These are phyloP conservation scores for Trissolcus basalis DNA, from an alignment of 1,140 invertebrate genomes.

Conservation along the genomic window DNA sequence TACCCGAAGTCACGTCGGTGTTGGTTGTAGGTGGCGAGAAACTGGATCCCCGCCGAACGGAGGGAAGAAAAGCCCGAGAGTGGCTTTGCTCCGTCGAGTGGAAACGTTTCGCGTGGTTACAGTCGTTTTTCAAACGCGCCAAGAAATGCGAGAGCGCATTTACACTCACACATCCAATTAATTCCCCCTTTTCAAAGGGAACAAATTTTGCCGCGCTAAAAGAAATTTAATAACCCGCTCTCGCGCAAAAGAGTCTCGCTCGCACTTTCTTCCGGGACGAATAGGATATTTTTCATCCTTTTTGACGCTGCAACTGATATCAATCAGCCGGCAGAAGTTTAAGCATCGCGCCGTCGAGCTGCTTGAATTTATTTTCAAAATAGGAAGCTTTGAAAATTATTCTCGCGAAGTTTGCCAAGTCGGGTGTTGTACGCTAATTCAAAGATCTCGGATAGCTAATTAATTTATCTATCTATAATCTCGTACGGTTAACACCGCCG, in stretches of 20 bases:
- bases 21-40: constrained; percentile 63
- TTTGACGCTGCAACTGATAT: no score
- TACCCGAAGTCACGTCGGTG: constrained; percentile 64
- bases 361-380: no score
- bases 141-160: constrained; percentile 40
- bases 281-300: no score
- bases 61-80: constrained; percentile 60
- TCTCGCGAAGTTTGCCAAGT: constrained; percentile 15
- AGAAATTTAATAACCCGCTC: background rate
- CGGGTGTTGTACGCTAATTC: constrained; percentile 21
- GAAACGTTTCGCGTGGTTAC: constrained; percentile 57
- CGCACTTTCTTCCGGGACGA: no score
- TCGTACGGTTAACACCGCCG: constrained; percentile 57
- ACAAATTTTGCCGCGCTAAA: constrained; percentile 19
- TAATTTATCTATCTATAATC: constrained; percentile 66
- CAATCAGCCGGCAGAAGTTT: no score
- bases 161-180: constrained; percentile 9
- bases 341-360: no score
- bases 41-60: constrained; percentile 54
- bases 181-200: background rate
- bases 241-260: no score
- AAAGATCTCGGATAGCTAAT: constrained; percentile 62
- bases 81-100: constrained; percentile 49
- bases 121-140: constrained; percentile 44
- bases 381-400: constrained; percentile 12